Base-by-base conservation (phyloP, 2,113 vertebrate species). In the Picathartes gymnocephalus region DNA sequence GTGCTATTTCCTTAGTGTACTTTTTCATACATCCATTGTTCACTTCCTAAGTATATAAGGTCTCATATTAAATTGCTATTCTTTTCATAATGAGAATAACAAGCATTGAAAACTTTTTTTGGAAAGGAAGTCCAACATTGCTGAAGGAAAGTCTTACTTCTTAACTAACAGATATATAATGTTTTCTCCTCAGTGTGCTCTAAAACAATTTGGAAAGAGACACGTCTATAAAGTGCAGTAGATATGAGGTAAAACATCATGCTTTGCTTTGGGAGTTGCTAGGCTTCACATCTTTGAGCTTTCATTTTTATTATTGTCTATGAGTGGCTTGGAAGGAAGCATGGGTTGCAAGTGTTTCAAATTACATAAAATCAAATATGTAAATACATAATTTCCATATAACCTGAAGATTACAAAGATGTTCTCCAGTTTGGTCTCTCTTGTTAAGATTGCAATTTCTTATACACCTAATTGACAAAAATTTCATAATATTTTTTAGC, bases 51-150 rank as follows among this genome's bases (percentile, higher is more conserved):
- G 24, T 47, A 21, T 22, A 50, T 28, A 40, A 50, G 6, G 25
- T 72, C 31, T 54, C 28, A 42, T n/a, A 1, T 53, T 39, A 83
- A 86, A 80, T 23, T 20, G 20, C 18, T 50, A 10, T 64, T 68
- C 16, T 65, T 72, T 53, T 64, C 35, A 23, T 45, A 81, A 56
- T 78, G 33, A 81, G n/a, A 73, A 80, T 64, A 58, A 65, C 0
- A 3, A 62, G 44, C 44, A 58, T 2, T 50, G 25, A 58, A 66
- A 58, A 42, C 7, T 9, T 58, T 17, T 17, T 50, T 58, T 68
- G 53, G 15, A 66, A 66, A 50, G 37, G 8, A 35, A 8, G 13
- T 15, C 44, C 0, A 2, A 58, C 1, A 0, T 37, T 50, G 31
- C 11, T 42, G 44, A 66, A 30, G 44, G 61, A 31, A 85, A 42